Base-by-base conservation (phyloP, 2,888 invertebrate genomes). In the Chloroclystis v-ata region DNA sequence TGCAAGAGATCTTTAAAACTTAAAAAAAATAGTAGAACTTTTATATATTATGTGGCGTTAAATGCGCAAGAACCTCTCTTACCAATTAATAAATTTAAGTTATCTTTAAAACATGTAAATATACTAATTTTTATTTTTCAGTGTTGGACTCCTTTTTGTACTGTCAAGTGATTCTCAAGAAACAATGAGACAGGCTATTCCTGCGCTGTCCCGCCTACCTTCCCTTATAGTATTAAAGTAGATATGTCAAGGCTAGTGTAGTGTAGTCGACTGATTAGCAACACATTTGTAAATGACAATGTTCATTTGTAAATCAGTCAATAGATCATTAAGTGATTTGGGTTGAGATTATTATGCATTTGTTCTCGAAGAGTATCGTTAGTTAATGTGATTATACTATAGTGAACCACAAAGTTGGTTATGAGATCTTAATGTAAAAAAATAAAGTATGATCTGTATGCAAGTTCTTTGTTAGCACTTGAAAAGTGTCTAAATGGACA, bases 131-230 rank as follows among this genome's bases (percentile, higher is more conserved):
- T 61, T 60, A 45, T 49, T 48, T 84, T 80, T 26, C 84, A 87
- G 86, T 87, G 67, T 44, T 86, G 69, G 86, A 87, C 75, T 85
- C 86, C 68, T 83, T 83, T 61, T 77, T 85, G 47, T 86, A 85
- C 67, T 86, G 85, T 58, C 86, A 87, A 61, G 84, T 86, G 78
- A 84, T 87, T 62, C 78, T 87, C 41, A 64, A 76, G 52, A 85
- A 84, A 72, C 85, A 83, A 68, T 69, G 68, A 55, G 62, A 28
- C 61, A 57, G 40, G 56, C 48, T 39, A 16, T 43, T 8, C 41
- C 44, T 14, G 16, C 30, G 37, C 28, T 30, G 14, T 29, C 37
- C 37, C 16, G 25, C 8, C 41, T 38, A 28, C 8, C 41, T 33
- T 33, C 33, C 40, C n/a, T 49, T 51, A 47, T 46, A 51, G 46